These are phyloP conservation scores for Bombus turneri DNA, from an alignment of 1,140 invertebrate species.

Conservation along the genomic window DNA sequence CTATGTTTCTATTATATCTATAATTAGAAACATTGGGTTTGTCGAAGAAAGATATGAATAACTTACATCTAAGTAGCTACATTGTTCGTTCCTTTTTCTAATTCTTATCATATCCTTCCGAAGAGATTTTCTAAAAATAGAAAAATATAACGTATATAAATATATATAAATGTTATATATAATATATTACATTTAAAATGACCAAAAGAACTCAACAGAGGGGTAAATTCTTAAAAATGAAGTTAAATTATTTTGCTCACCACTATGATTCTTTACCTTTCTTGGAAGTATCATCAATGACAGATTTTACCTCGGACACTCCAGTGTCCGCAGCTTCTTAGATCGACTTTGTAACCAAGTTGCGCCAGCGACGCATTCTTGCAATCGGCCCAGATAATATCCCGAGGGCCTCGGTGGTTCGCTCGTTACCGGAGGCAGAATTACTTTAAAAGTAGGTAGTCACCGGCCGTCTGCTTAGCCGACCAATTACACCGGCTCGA, in stretches of 20 bases:
- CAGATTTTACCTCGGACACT: background rate
- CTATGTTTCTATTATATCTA: background rate
- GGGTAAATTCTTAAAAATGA: too few relatives aligned
- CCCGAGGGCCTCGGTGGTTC: slow-evolving; percentile 43
- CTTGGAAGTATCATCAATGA: background rate
- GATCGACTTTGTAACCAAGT: slow-evolving; percentile 23
- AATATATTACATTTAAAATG: background rate
- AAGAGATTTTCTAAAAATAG: too few relatives aligned
- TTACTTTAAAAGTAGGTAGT: slow-evolving; percentile 74
- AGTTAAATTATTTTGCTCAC: background rate
- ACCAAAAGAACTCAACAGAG: background rate
- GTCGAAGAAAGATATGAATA: background rate
- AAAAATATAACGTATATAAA: too few relatives aligned
- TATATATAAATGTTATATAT: too few relatives aligned
- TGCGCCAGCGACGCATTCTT: slow-evolving; percentile 56
- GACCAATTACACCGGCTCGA: slow-evolving; percentile 69
- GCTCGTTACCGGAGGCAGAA: slow-evolving; percentile 69
- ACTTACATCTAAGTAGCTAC: background rate
- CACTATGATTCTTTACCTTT: background rate
- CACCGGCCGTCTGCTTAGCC: slow-evolving; percentile 53
- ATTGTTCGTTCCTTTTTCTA: background rate
- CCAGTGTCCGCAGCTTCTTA: background rate
- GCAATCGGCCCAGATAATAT: slow-evolving; percentile 60
- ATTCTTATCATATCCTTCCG: too few relatives aligned
- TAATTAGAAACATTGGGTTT: background rate